A percentile compares a stretch with the other conserved stretches of the same genome.
Evolutionary conservation across 2,888 invertebrate genomes (phyloP).

Genomic region (Acrocyrtus sp.): DNA sequence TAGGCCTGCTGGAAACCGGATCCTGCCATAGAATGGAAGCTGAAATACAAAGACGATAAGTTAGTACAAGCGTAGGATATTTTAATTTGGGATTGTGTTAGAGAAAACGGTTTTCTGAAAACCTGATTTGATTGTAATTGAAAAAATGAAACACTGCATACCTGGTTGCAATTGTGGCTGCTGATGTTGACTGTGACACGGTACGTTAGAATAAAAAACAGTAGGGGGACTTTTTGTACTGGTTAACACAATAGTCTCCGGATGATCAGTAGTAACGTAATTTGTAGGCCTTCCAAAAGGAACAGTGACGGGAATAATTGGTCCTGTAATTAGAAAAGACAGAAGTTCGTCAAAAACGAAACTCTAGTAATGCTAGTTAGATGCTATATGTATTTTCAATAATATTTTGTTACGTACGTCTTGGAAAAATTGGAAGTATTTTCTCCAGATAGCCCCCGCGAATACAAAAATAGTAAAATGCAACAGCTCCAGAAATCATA

Average conservation of each 20-base stretch:
- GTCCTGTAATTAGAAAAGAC: slow-evolving; percentile 13
- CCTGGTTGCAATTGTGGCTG: no score
- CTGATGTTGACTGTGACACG: no score
- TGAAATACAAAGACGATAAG: no score
- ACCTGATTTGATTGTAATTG: neutral
- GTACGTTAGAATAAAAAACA: slow-evolving; percentile 19
- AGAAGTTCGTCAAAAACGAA: neutral
- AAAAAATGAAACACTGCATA: no score
- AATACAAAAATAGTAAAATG: slow-evolving; percentile 23
- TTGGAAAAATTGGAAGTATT: slow-evolving; percentile 12
- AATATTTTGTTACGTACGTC: slow-evolving; percentile 19
- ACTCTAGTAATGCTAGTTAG: neutral
- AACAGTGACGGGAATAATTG: slow-evolving; percentile 22
- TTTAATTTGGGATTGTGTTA: no score
- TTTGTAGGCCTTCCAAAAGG: slow-evolving; percentile 27
- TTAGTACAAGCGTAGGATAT: no score
- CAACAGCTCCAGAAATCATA: slow-evolving; percentile 21
- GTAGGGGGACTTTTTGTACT: slow-evolving; percentile 4
- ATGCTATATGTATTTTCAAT: neutral
- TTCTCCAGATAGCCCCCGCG: neutral
- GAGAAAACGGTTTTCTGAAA: no score
- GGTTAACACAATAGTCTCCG: slow-evolving; percentile 23
- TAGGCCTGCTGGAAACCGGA: no score
- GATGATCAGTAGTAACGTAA: slow-evolving; percentile 3
- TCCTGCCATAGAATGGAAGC: no score